Evolutionary conservation across 2,113 vertebrate species (phyloP).

Genomic region (Acinonyx jubatus): DNA sequence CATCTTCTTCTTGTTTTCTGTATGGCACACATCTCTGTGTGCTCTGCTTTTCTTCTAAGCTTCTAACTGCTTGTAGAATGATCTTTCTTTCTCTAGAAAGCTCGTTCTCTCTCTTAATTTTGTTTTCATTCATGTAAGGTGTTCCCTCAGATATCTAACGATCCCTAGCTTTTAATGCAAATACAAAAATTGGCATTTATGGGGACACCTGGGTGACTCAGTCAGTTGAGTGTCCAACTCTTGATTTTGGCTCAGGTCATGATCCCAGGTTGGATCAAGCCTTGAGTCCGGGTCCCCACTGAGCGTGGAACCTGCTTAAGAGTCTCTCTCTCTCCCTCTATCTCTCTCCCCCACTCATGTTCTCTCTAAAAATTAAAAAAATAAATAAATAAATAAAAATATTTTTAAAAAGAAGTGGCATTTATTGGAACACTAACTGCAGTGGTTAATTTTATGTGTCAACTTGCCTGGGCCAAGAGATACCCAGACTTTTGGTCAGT

Average conservation of each 20-base stretch:
- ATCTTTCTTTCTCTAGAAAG: conserved; percentile 1
- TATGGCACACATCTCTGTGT: neutral
- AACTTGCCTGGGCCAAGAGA: neutral
- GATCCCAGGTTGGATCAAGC: too few relatives aligned
- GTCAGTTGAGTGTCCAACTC: too few relatives aligned
- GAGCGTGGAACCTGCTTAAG: too few relatives aligned
- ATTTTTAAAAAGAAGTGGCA: neutral
- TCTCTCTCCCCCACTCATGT: too few relatives aligned
- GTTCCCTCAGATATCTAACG: neutral
- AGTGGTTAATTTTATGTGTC: neutral
- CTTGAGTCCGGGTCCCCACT: too few relatives aligned
- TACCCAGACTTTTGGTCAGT: neutral
- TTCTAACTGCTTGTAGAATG: conserved; percentile 24
- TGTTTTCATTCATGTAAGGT: neutral
- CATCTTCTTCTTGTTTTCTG: conserved; percentile 25
- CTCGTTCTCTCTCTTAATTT: neutral
- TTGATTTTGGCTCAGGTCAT: too few relatives aligned
- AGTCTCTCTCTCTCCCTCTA: too few relatives aligned
- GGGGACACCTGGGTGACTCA: too few relatives aligned
- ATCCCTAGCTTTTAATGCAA: conserved; percentile 17
- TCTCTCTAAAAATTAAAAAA: too few relatives aligned
- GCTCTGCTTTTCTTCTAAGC: neutral
- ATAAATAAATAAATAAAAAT: too few relatives aligned
- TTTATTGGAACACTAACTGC: neutral
- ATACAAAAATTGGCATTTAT: neutral